phyloP scores from a whole-genome alignment of 2,113 vertebrate species.

The Marcusenius ussheri region DNA sequence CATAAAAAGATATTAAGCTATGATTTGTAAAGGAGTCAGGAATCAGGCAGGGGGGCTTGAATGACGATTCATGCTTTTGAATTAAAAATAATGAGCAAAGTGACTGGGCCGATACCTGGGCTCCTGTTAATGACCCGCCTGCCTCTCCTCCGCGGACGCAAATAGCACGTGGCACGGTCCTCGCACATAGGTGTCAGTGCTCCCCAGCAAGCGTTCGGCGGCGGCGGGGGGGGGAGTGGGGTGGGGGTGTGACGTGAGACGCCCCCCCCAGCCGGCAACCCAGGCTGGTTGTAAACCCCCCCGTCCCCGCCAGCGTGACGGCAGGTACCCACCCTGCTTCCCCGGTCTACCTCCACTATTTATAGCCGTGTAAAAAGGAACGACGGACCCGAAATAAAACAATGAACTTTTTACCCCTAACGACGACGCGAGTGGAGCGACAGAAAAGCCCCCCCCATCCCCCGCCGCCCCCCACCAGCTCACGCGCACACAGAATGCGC shows the following conservation, averaged over 20 bases:
- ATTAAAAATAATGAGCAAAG: neutral
- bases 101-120: neutral
- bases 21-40: neutral
- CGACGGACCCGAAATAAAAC: constrained; percentile 24
- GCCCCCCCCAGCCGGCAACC: too few species aligned
- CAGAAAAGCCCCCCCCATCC: neutral
- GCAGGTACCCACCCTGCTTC: constrained; percentile 16
- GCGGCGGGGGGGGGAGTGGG: neutral
- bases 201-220: neutral
- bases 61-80: neutral
- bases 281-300: too few species aligned
- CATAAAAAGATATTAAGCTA: neutral
- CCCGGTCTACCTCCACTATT: constrained; percentile 23
- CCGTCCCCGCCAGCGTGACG: constrained; percentile 9
- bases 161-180: neutral
- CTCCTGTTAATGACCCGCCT: neutral
- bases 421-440: neutral
- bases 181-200: neutral
- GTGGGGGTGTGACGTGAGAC: constrained; percentile 26
- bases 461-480: neutral
- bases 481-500: constrained; percentile 6
- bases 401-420: constrained; percentile 31
- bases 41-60: neutral
- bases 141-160: neutral
- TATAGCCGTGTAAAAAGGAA: constrained; percentile 1